Evolutionary conservation across 1,140 invertebrate genomes (phyloP).

Genomic region (Metaphire vulgaris): DNA sequence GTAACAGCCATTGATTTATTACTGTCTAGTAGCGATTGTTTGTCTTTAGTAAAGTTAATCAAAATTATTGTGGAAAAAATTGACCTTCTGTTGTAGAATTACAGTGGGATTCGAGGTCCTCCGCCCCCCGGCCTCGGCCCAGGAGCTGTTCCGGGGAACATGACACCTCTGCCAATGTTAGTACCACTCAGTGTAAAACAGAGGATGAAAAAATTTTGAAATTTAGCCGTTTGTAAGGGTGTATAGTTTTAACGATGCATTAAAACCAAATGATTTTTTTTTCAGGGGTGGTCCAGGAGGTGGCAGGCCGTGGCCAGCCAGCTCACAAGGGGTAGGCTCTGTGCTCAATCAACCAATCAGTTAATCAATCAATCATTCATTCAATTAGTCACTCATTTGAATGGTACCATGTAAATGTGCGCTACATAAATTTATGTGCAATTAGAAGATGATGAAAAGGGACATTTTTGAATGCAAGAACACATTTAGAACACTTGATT

Average conservation of each 20-base stretch:
- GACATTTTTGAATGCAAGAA: too few species aligned
- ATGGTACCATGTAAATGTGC: not conserved
- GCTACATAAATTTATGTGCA: not conserved
- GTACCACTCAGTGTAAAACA: conserved; percentile 26
- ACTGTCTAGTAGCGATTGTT: too few species aligned
- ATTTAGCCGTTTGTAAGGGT: not conserved
- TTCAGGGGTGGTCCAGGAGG: conserved; percentile 9
- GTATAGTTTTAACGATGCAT: not conserved
- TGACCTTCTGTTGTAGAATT: too few species aligned
- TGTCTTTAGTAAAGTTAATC: too few species aligned
- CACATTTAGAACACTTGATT: too few species aligned
- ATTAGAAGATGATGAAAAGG: not conserved
- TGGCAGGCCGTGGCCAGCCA: conserved; percentile 13
- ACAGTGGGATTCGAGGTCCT: conserved; percentile 73
- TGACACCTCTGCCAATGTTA: conserved; percentile 70
- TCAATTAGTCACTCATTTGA: not conserved
- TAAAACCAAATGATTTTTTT: not conserved
- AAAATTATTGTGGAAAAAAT: too few species aligned
- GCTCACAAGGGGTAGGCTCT: conserved; percentile 19
- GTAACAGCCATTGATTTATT: too few species aligned
- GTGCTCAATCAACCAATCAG: not conserved
- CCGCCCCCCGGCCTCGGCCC: conserved; percentile 72
- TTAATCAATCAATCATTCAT: not conserved
- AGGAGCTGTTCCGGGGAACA: conserved; percentile 52
- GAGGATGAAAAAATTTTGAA: not conserved